Evolutionary conservation across 2,797 vertebrate species (phyloP).

Genomic region (Megaceryle alcyon): DNA sequence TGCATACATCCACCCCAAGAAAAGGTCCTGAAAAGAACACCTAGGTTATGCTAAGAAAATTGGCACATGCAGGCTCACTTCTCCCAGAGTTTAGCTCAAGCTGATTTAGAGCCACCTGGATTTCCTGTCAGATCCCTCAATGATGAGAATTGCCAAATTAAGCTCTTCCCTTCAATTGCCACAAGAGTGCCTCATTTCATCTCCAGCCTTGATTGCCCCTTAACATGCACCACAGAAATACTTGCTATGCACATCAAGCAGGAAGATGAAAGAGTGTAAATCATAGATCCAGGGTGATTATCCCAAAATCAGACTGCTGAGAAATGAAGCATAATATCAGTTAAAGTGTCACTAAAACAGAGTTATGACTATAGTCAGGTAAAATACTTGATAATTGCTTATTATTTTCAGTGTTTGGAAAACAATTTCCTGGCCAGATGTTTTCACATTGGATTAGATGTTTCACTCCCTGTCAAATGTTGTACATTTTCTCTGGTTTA

Average conservation of each 20-base stretch:
- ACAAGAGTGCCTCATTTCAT: constrained; percentile 7
- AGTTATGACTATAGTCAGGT: constrained; percentile 55
- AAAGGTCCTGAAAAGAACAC: not conserved
- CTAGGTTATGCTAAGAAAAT: not conserved
- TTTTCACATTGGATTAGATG: constrained; percentile 57
- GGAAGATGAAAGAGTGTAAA: constrained; percentile 25
- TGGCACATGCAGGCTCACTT: not conserved
- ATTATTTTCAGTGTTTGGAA: constrained; percentile 73
- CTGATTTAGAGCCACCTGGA: constrained; percentile 35
- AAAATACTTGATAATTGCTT: constrained; percentile 75
- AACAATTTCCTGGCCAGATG: constrained; percentile 73
- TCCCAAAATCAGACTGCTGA: constrained; percentile 49
- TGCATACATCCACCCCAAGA: no score
- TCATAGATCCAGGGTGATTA: constrained; percentile 37
- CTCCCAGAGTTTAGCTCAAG: not conserved
- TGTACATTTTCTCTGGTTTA: constrained; percentile 64
- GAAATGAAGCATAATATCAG: constrained; percentile 42
- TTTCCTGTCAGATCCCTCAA: not conserved
- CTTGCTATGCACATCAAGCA: constrained; percentile 37
- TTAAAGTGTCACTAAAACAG: constrained; percentile 62
- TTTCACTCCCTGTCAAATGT: constrained; percentile 32
- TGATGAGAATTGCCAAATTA: constrained; percentile 48
- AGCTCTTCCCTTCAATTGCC: constrained; percentile 38
- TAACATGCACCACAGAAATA: constrained; percentile 41
- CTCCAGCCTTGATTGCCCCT: constrained; percentile 53